These are phyloP conservation scores for Agrypnia vestita DNA, from an alignment of 1,140 invertebrate species.

Conservation along the genomic window DNA sequence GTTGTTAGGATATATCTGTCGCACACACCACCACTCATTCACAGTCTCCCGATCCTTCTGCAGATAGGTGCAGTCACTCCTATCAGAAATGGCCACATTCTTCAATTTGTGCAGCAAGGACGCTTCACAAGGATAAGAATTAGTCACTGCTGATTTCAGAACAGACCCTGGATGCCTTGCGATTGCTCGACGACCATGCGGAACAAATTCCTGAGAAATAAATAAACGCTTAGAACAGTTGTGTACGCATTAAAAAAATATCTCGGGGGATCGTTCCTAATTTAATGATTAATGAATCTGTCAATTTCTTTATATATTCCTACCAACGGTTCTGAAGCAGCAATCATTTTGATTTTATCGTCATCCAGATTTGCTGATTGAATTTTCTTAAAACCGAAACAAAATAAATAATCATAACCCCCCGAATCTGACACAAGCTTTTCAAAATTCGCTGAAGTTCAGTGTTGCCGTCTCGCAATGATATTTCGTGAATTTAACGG, in stretches of 20 bases:
- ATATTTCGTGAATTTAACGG: background rate
- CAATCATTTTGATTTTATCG: constrained; percentile 83
- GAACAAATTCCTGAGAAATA: constrained; percentile 86
- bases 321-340: constrained; percentile 87
- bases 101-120: constrained; percentile 81
- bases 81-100: constrained; percentile 82
- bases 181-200: constrained; percentile 88
- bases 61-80: constrained; percentile 64
- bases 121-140: constrained; percentile 69
- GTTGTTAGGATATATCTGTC: constrained; percentile 72
- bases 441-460: background rate
- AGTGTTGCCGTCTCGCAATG: constrained; percentile 6
- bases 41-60: constrained; percentile 59
- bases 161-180: constrained; percentile 82
- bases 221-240: background rate
- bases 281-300: background rate
- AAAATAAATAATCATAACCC: constrained; percentile 47
- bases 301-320: background rate
- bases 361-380: constrained; percentile 82
- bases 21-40: constrained; percentile 82
- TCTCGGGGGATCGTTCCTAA: background rate
- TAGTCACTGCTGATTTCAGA: constrained; percentile 67
- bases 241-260: background rate
- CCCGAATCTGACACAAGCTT: constrained; percentile 34
- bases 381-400: constrained; percentile 37